Base-by-base conservation (phyloP, 2,888 invertebrate species). In the Perizoma affinitatum region DNA sequence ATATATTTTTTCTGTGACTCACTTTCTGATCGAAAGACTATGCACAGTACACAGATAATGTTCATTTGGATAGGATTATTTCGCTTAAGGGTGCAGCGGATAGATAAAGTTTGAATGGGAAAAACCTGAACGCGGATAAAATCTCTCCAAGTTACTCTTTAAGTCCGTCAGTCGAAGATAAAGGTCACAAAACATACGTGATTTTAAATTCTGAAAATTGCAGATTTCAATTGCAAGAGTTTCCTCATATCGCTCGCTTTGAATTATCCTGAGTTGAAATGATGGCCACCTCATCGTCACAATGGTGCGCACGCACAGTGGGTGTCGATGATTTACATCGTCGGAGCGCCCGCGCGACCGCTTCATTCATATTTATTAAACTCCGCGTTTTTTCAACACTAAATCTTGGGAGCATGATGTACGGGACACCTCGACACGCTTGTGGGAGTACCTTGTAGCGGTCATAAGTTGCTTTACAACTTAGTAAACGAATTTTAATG, bases 311-410 rank as follows among this genome's bases (percentile, higher is more conserved):
- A 82, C 67, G 77, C 87, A 75, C 87, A 82, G 90, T 89, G 90
- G 89, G 90, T 86, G 88, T 86, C 82, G 70, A 79, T 87, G 87
- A 90, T 88, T 87, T 88, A 87, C 85, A 66, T 71, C 74, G 71
- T 59, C 76, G 71, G 76, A 69, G 67, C 78, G 74, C 78, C 80
- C 77, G 75, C 73, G 76, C 74, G 65, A 69, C 75, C 71, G 78
- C 79, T 80, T 86, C 86, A 88, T 87, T 88, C 87, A 88, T 88
- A 88, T 89, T 87, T 88, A 89, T 87, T 85, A 83, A 81, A 76
- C 75, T 74, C 78, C 71, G 79, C 78, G 71, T 87, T 88, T 87
- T 89, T 89, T 80, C 75, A 70, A 73, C 78, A 76, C 74, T 88
- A 87, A 87, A 88, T 87, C 85, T 80, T 70, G 58, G 66, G 64